phyloP scores from a whole-genome alignment of 2,888 invertebrate species.

The Hybos culiciformis region DNA sequence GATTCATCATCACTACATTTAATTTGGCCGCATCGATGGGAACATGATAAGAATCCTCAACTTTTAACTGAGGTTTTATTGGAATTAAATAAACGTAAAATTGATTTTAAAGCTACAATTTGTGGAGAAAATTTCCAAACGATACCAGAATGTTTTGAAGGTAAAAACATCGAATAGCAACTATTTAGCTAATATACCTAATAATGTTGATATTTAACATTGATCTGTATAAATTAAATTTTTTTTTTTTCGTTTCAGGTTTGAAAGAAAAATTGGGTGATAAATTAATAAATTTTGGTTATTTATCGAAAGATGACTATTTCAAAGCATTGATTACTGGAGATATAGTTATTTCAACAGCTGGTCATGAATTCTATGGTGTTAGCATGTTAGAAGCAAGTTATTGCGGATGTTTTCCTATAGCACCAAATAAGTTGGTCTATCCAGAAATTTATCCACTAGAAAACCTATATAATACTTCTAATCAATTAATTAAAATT shows the following conservation, averaged over 20 bases:
- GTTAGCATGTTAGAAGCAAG: constrained; percentile 63
- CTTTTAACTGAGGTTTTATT: constrained; percentile 43
- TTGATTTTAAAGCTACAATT: constrained; percentile 43
- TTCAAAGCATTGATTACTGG: constrained; percentile 40
- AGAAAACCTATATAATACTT: constrained; percentile 45
- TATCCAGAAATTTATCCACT: constrained; percentile 59
- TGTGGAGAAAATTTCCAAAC: constrained; percentile 49
- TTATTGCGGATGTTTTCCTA: constrained; percentile 52
- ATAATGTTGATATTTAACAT: too few species aligned
- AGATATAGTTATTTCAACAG: constrained; percentile 58
- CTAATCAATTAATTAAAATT: constrained; percentile 42
- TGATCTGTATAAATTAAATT: too few species aligned
- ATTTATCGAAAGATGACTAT: constrained; percentile 43
- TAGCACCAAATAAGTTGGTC: constrained; percentile 52
- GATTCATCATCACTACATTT: constrained; percentile 37
- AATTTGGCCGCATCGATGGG: constrained; percentile 68
- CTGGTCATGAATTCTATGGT: constrained; percentile 63
- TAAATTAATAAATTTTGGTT: constrained; percentile 47
- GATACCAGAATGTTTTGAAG: constrained; percentile 44
- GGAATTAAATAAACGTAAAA: constrained; percentile 38
- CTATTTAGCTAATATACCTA: too few species aligned
- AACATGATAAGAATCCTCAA: constrained; percentile 61
- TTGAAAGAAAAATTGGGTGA: constrained; percentile 34
- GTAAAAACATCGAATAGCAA: too few species aligned
- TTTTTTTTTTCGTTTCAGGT: too few species aligned